Percentiles rank a stretch among this genome's conserved stretches.
Conservation (phyloP, 2,113 vertebrate species). For the Ovis aries region ARS-UI_Ramb_v3.0 NC_056063.1:78008501-78009000, state of each 20-base stretch:
- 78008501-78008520: neutral
- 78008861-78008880: no score
- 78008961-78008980: no score
- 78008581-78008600: neutral
- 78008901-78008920: no score
- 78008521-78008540: neutral
- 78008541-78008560: neutral
- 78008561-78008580: neutral
- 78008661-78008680: neutral
- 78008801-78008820: neutral
- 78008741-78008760: fast-evolving
- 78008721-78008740: neutral
- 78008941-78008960: no score
- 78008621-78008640: neutral
- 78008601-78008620: neutral
- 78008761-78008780: neutral
- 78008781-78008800: neutral
- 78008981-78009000: fast-evolving
- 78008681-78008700: neutral
- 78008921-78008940: no score
- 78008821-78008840: neutral
- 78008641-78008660: fast-evolving
- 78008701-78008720: neutral
- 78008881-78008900: no score
- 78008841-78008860: neutral